phyloP scores from a whole-genome alignment of 1,140 invertebrate species.

The Lithobius niger region DNA sequence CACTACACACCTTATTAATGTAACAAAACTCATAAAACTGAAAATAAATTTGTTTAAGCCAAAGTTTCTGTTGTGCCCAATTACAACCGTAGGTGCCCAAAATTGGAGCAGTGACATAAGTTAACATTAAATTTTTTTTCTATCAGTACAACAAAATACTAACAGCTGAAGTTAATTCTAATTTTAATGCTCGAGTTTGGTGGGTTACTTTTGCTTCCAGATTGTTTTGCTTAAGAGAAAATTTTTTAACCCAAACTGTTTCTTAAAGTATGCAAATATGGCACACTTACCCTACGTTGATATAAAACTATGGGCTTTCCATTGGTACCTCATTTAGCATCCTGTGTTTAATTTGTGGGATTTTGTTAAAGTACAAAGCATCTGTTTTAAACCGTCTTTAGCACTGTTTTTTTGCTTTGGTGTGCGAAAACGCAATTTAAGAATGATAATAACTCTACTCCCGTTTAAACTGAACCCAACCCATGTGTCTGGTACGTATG shows the following conservation, averaged over 20 bases:
- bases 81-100: neutral
- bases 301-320: neutral
- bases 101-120: neutral
- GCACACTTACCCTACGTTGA: neutral
- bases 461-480: too few relatives aligned
- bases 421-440: too few relatives aligned
- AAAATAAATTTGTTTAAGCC: neutral
- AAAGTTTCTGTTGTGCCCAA: neutral
- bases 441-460: too few relatives aligned
- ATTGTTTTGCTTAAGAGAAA: neutral
- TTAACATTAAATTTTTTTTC: neutral
- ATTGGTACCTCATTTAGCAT: too few relatives aligned
- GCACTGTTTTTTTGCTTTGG: too few relatives aligned
- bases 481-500: too few relatives aligned
- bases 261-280: neutral
- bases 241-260: neutral
- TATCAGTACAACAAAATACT: neutral
- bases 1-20: neutral
- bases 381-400: too few relatives aligned
- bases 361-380: too few relatives aligned
- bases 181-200: too few relatives aligned
- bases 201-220: neutral
- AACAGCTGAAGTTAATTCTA: neutral
- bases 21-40: neutral
- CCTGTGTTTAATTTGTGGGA: too few relatives aligned